Evolutionary conservation across 2,113 vertebrate species (phyloP).

Genomic region (Python bivittatus): DNA sequence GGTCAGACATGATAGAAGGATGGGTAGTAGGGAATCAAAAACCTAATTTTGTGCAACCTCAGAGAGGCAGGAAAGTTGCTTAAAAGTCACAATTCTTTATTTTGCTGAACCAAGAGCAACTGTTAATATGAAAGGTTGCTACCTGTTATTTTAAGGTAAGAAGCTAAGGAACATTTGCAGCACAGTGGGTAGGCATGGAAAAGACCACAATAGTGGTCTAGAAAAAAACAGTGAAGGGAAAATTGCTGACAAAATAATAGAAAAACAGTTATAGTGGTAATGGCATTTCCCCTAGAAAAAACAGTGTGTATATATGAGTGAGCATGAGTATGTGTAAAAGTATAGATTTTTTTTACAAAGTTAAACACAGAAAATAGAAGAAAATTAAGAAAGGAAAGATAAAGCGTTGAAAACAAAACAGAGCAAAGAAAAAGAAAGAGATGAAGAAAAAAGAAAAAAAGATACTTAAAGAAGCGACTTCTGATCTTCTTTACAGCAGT

Average conservation of each 20-base stretch:
- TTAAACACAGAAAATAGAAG: not conserved
- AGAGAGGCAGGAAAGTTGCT: not conserved
- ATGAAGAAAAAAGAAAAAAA: too few relatives aligned
- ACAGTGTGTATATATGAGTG: not conserved
- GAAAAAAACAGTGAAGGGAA: not conserved
- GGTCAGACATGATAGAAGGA: not conserved
- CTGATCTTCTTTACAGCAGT: not conserved
- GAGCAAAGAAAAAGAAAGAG: not conserved
- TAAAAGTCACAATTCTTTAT: not conserved
- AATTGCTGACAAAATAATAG: not conserved
- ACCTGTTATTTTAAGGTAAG: not conserved
- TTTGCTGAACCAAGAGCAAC: not conserved
- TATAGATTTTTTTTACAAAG: not conserved
- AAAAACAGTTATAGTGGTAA: not conserved
- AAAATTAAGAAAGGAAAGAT: not conserved
- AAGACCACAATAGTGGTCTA: not conserved
- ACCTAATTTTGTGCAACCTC: not conserved
- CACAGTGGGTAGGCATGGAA: not conserved
- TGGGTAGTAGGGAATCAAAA: not conserved
- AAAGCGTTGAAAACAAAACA: not conserved
- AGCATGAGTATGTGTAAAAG: too few relatives aligned
- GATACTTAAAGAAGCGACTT: not conserved
- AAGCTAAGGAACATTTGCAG: not conserved
- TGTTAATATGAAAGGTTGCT: not conserved
- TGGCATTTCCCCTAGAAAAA: not conserved